Percentiles rank a stretch among this genome's conserved stretches.
These are phyloP conservation scores for Syndactyla subalaris DNA, from an alignment of 2,797 vertebrate genomes.

Conservation along the genomic window DNA sequence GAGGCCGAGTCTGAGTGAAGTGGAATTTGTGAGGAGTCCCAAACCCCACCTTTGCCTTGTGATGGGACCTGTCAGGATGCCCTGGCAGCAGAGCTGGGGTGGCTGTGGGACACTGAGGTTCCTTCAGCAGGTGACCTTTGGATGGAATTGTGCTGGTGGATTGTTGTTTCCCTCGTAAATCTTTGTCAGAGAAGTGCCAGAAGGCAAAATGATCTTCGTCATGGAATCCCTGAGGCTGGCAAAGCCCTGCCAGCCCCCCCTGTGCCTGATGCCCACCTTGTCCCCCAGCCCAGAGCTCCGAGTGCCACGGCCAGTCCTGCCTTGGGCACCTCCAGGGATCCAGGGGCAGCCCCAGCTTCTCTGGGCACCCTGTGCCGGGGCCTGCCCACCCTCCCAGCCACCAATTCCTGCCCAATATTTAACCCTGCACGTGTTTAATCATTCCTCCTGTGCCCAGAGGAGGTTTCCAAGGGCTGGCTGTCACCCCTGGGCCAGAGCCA, in stretches of 20 bases:
- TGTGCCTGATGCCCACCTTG: neutral
- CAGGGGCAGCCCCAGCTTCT: no score
- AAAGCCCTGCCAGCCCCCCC: neutral
- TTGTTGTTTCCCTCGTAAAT: neutral
- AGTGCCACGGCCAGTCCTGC: no score
- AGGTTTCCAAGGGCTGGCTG: neutral
- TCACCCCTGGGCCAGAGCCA: neutral
- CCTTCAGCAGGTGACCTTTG: neutral
- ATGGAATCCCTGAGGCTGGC: neutral
- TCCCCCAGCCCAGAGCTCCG: neutral
- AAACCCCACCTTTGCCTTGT: neutral
- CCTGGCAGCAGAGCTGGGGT: no score
- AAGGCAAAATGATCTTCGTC: neutral
- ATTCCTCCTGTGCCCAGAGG: neutral
- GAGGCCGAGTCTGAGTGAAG: neutral
- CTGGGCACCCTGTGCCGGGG: no score
- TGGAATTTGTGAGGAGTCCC: neutral
- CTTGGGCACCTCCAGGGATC: no score
- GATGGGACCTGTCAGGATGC: neutral
- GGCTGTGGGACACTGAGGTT: neutral
- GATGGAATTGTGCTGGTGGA: neutral
- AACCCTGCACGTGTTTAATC: neutral
- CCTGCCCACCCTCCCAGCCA: neutral
- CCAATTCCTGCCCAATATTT: neutral
- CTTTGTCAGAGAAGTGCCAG: neutral